A percentile compares a stretch with the other conserved stretches of the same genome.
These are phyloP conservation scores for Notodonta dromedarius DNA, from an alignment of 2,888 invertebrate species.

Conservation along the genomic window DNA sequence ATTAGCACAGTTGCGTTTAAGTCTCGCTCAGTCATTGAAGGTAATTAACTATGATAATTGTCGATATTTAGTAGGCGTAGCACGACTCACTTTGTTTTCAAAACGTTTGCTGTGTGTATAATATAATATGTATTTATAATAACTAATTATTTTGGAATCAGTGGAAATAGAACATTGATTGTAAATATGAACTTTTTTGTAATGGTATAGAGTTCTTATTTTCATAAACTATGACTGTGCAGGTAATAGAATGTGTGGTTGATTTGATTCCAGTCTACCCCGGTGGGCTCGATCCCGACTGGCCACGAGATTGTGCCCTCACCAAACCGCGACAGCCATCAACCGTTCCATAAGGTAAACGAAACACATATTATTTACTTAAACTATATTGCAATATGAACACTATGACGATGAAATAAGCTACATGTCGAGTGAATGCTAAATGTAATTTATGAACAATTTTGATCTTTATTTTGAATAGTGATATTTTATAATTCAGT, in stretches of 20 bases:
- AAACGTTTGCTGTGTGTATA: too few relatives aligned
- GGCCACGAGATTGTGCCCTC: slow-evolving; percentile 96
- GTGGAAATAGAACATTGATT: too few relatives aligned
- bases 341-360: slow-evolving; percentile 90
- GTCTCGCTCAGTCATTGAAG: too few relatives aligned
- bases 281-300: slow-evolving; percentile 95
- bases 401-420: neutral
- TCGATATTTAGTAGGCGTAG: too few relatives aligned
- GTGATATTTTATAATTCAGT: neutral
- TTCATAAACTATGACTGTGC: too few relatives aligned
- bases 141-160: too few relatives aligned
- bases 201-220: too few relatives aligned
- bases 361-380: slow-evolving; percentile 2
- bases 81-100: too few relatives aligned
- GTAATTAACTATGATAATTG: too few relatives aligned
- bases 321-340: slow-evolving; percentile 94
- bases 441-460: neutral
- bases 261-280: slow-evolving; percentile 90
- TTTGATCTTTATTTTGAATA: neutral
- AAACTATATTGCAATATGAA: neutral
- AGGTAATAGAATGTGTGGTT: slow-evolving; percentile 12
- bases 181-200: too few relatives aligned
- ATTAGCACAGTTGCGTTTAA: too few relatives aligned
- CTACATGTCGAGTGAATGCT: neutral
- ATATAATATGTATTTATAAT: too few relatives aligned